Evolutionary conservation across 2,113 vertebrate species (phyloP).

Genomic region (Symphodus melops): DNA sequence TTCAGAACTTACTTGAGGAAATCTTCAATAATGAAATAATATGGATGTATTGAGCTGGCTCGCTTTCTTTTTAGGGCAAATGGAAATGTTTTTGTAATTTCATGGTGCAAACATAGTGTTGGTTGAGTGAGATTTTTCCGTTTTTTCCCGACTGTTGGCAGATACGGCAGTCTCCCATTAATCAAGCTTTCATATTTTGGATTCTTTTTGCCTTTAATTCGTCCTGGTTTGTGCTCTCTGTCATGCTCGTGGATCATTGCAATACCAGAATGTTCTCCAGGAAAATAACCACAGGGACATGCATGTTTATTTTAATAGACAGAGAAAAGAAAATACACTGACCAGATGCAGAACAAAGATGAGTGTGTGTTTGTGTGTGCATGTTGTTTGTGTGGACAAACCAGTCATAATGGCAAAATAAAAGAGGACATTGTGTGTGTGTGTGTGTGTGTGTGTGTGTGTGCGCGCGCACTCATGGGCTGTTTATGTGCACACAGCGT

Average conservation of each 20-base stretch:
- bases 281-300: neutral
- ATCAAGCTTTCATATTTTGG: neutral
- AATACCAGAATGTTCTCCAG: no score
- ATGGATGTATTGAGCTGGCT: no score
- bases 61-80: no score
- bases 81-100: neutral
- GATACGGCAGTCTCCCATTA: no score
- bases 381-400: constrained; percentile 4
- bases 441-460: neutral
- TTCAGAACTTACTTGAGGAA: no score
- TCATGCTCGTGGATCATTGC: no score
- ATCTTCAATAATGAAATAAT: no score
- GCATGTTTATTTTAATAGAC: neutral
- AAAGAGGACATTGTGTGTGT: constrained; percentile 8
- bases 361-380: neutral
- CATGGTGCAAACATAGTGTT: no score
- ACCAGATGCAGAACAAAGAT: constrained; percentile 7
- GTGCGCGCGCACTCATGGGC: neutral
- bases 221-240: neutral
- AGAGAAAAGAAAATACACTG: neutral
- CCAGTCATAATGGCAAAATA: constrained; percentile 26
- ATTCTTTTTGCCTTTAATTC: neutral
- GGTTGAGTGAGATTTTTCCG: neutral
- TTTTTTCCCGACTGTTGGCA: no score
- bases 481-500: neutral